Evolutionary conservation across 1,140 invertebrate species (phyloP), one percentile per base, ranked within the genome.

Genomic region (Drosophila hydei): DNA sequence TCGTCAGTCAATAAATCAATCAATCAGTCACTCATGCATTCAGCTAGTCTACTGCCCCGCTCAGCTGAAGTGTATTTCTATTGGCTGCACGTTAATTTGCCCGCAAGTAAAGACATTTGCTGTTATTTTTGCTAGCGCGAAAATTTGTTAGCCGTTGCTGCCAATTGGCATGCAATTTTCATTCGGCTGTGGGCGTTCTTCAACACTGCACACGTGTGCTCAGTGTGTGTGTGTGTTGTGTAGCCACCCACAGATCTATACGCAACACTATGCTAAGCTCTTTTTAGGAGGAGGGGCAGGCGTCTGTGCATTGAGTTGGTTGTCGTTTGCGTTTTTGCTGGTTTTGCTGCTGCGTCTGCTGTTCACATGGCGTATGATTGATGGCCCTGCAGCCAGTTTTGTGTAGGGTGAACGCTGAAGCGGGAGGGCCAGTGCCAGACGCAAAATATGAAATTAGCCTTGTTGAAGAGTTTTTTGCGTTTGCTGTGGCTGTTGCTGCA

Each of bases 311-410:
- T 71, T 83, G 77, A 80, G 79, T 83, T 62, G 75, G 55, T 61
- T 77, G 59, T 55, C 42, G 50, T 54, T 72, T 54, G 55, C 19
- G 23, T n/a, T 58, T 62, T 19, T 16, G 38, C 16, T 42, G n/a
- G n/a, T 45, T 19, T 51, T 54, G 45, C 48, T 42, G 55, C 70
- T 65, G 71, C 68, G 60, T 84, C 65, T 75, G 77, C 54, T 77
- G 81, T 69, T 87, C 65, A 88, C 72, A 88, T 78, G 83, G 83
- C 83, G 83, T 87, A 87, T 87, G 83, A 87, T 88, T 87, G 83
- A 87, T 87, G 75, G 78, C 71, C 72, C 78, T 88, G 77, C 67
- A 75, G 75, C 40, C 71, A 76, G 47, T 52, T 36, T 27, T 11
- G 14, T 8, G 14, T 27, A 50, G 47, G n/a, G 7, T 50, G 61